phyloP scores from a whole-genome alignment of 2,797 vertebrate species.

The Gila robusta region DNA sequence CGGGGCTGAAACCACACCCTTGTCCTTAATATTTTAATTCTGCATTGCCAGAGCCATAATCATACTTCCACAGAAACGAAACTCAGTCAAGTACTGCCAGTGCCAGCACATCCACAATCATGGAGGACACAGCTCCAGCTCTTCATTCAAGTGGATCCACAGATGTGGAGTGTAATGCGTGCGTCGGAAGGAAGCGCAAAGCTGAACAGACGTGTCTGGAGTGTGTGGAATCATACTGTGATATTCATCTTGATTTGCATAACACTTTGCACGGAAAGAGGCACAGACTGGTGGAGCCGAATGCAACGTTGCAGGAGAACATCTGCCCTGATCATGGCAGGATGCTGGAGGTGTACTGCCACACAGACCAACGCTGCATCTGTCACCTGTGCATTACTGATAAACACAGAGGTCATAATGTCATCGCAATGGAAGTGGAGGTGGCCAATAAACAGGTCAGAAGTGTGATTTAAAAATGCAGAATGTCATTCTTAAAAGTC shows the following conservation, averaged over 20 bases:
- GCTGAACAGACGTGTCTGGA: slow-evolving; percentile 52
- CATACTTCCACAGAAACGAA: slow-evolving; percentile 46
- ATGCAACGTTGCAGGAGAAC: background rate
- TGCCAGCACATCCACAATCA: background rate
- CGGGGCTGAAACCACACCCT: slow-evolving; percentile 38
- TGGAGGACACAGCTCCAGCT: slow-evolving; percentile 36
- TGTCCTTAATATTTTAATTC: background rate
- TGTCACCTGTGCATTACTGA: slow-evolving; percentile 75
- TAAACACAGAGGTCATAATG: slow-evolving; percentile 48
- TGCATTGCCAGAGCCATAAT: background rate
- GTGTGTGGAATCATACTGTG: slow-evolving; percentile 47
- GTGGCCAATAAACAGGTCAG: slow-evolving; percentile 46
- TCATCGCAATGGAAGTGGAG: slow-evolving; percentile 26
- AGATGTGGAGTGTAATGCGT: slow-evolving; percentile 41
- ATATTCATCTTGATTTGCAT: slow-evolving; percentile 41
- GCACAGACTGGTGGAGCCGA: slow-evolving; percentile 45
- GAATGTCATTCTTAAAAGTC: background rate
- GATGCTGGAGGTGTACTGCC: slow-evolving; percentile 86
- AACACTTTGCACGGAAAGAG: slow-evolving; percentile 50
- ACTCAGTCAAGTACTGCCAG: slow-evolving; percentile 12
- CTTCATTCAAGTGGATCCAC: slow-evolving; percentile 3
- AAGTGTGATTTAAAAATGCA: background rate
- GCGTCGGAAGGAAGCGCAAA: slow-evolving; percentile 52
- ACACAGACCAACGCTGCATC: slow-evolving; percentile 84
- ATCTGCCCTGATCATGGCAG: slow-evolving; percentile 76